A percentile compares a stretch with the other conserved stretches of the same genome.
These are phyloP conservation scores for Psittacula cyanocephala DNA, from an alignment of 2,113 vertebrate species.

Conservation along the genomic window DNA sequence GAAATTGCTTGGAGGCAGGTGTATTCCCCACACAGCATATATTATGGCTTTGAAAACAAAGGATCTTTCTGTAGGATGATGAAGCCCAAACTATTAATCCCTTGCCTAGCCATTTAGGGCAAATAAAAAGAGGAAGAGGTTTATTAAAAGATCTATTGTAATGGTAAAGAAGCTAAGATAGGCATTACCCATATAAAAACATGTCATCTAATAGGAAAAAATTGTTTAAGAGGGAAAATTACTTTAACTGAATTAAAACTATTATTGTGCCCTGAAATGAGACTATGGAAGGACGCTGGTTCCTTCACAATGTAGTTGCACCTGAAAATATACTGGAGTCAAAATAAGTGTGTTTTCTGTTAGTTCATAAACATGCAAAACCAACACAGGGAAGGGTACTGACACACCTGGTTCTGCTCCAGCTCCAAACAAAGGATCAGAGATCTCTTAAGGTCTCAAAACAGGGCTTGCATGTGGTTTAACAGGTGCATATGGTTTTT, in stretches of 20 bases:
- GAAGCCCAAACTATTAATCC: background rate
- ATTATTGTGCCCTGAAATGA: background rate
- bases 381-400: background rate
- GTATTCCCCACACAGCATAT: background rate
- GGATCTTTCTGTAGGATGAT: background rate
- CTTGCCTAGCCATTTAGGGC: background rate
- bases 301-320: background rate
- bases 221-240: background rate
- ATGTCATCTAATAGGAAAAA: background rate
- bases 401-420: background rate
- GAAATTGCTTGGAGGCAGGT: background rate
- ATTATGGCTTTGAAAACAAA: background rate
- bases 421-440: background rate
- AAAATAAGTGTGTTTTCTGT: background rate
- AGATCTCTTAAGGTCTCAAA: background rate
- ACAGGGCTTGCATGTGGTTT: background rate
- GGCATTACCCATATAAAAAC: background rate
- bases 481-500: background rate
- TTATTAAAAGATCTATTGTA: background rate
- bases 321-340: background rate
- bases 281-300: background rate
- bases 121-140: background rate
- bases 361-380: background rate
- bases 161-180: background rate
- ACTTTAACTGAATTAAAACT: background rate